Conservation (phyloP, 2,113 vertebrate genomes). For the Hippocampus mohnikei region DNA sequence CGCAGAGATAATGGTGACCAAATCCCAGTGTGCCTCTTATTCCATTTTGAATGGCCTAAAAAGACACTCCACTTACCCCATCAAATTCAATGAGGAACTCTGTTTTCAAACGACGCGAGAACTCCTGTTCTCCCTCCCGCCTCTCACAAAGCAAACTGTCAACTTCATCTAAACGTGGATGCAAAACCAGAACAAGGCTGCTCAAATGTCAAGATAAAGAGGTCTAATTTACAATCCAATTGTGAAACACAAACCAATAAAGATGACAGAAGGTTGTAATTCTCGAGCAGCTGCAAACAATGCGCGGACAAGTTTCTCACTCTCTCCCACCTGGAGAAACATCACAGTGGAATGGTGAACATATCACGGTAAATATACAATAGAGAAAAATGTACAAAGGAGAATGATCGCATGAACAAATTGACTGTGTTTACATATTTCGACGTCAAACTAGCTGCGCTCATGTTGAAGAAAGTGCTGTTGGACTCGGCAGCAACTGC, state of each 20-base stretch:
- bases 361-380: neutral
- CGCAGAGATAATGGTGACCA: neutral
- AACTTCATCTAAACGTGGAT: conserved; percentile 82
- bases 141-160: conserved; percentile 97
- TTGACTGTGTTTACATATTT: conserved; percentile 83
- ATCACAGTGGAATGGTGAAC: neutral
- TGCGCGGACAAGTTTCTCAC: conserved; percentile 93
- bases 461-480: conserved; percentile 97
- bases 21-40: neutral
- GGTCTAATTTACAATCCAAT: neutral
- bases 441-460: conserved; percentile 94
- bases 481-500: conserved; percentile 96
- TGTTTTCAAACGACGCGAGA: conserved; percentile 91
- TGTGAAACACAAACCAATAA: conserved; percentile 82
- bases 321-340: conserved; percentile 85
- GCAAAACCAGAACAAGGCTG: neutral
- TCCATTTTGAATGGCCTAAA: neutral
- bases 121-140: conserved; percentile 93
- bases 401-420: neutral
- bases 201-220: conserved; percentile 22
- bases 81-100: conserved; percentile 98
- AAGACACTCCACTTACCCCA: conserved; percentile 76
- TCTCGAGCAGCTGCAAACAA: conserved; percentile 96
- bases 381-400: neutral
- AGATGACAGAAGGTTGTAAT: conserved; percentile 95